Evolutionary conservation across 1,140 invertebrate genomes (phyloP).

Genomic region (Drosophila subpulchrella): DNA sequence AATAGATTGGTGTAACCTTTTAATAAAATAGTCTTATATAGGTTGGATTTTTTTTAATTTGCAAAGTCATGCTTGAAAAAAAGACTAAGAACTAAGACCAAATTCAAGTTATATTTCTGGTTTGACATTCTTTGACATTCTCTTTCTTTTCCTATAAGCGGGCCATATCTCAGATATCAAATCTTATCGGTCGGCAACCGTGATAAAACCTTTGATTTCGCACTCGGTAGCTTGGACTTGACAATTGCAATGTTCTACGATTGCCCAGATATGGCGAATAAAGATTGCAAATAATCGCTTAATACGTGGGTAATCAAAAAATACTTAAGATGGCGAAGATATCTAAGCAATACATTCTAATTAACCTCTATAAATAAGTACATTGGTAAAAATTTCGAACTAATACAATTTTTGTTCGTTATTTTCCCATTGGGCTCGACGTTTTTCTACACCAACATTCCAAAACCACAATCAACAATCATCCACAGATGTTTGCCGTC

Average conservation of each 20-base stretch:
- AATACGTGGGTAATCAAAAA: background rate
- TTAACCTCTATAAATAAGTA: background rate
- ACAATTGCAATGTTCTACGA: slow-evolving; percentile 9
- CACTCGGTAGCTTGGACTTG: slow-evolving; percentile 19
- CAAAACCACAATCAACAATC: slow-evolving; percentile 22
- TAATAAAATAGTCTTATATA: background rate
- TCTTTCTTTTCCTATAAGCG: slow-evolving; percentile 17
- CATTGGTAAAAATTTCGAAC: no score
- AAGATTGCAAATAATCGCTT: slow-evolving; percentile 13
- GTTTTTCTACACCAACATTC: slow-evolving; percentile 1
- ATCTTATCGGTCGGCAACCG: slow-evolving; percentile 27
- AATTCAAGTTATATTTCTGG: background rate
- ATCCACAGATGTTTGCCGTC: slow-evolving; percentile 33
- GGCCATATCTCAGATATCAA: slow-evolving; percentile 34
- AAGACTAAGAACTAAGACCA: background rate
- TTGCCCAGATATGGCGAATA: slow-evolving; percentile 9
- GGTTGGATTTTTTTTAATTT: background rate
- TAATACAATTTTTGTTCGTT: background rate
- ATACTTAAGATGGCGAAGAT: background rate
- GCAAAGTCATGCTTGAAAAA: background rate
- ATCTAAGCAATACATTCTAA: background rate
- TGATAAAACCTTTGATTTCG: slow-evolving; percentile 43
- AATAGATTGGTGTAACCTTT: background rate
- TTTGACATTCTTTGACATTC: slow-evolving; percentile 31
- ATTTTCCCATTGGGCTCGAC: slow-evolving; percentile 8